These are phyloP conservation scores for Anser cygnoides DNA, from an alignment of 2,113 vertebrate species.

Conservation along the genomic window DNA sequence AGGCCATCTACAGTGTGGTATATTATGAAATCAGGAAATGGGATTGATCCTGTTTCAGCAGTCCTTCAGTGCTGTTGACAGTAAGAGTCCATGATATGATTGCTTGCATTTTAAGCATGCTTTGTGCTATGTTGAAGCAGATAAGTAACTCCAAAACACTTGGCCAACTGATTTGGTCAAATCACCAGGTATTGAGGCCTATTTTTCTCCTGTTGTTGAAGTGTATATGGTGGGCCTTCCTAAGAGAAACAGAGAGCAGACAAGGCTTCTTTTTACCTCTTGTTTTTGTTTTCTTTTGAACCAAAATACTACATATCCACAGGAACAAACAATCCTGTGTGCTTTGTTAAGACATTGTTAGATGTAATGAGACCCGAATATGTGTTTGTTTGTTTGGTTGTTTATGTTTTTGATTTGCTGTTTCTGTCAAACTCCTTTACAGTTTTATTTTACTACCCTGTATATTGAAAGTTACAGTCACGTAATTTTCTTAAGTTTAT, in stretches of 20 bases:
- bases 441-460: background rate
- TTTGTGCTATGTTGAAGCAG: background rate
- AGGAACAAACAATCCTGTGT: background rate
- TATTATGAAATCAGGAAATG: background rate
- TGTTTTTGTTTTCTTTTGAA: background rate
- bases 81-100: background rate
- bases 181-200: accelerated
- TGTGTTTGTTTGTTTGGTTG: background rate
- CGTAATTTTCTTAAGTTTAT: background rate
- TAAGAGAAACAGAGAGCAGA: background rate
- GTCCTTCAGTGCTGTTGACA: background rate
- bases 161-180: background rate
- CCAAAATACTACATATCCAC: background rate
- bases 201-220: background rate
- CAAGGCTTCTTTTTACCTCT: accelerated
- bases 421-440: background rate
- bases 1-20: no score
- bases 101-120: background rate
- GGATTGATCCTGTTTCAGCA: background rate
- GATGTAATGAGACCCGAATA: background rate
- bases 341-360: background rate
- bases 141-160: background rate
- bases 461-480: background rate
- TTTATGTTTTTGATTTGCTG: background rate
- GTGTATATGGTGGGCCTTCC: background rate